Evolutionary conservation across 1,140 invertebrate genomes (phyloP).

Genomic region (Delia radicum): DNA sequence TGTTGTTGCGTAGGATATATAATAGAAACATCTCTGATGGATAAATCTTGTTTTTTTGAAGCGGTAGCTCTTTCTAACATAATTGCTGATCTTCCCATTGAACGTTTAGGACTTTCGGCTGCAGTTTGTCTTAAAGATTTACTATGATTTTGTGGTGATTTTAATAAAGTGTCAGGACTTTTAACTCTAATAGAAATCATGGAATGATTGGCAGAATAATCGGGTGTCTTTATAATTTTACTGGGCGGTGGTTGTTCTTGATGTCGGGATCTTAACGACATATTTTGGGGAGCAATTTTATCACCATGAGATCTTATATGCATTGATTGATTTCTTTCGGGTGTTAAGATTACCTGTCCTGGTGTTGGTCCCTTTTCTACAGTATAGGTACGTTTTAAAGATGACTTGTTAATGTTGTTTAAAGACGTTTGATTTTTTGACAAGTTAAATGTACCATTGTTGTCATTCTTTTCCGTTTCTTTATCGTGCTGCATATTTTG

Average conservation of each 20-base stretch:
- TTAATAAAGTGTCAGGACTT: neutral
- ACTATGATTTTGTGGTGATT: neutral
- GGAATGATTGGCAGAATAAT: neutral
- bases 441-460: neutral
- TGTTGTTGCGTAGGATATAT: neutral
- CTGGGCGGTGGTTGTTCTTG: neutral
- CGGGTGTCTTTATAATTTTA: neutral
- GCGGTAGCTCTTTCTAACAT: too few species aligned
- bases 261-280: neutral
- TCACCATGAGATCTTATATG: too few species aligned
- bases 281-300: neutral
- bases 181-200: neutral
- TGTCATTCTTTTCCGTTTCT: neutral
- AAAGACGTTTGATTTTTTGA: too few species aligned
- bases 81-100: neutral
- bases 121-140: neutral
- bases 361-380: conserved; percentile 31
- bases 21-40: too few species aligned
- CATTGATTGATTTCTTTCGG: neutral
- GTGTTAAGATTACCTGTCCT: conserved; percentile 29
- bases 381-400: conserved; percentile 30
- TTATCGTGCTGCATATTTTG: neutral
- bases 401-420: neutral
- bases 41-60: too few species aligned
- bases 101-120: neutral